Conservation (phyloP, 1,140 invertebrate species). For the Ceratoteleas bidentatus region DNA sequence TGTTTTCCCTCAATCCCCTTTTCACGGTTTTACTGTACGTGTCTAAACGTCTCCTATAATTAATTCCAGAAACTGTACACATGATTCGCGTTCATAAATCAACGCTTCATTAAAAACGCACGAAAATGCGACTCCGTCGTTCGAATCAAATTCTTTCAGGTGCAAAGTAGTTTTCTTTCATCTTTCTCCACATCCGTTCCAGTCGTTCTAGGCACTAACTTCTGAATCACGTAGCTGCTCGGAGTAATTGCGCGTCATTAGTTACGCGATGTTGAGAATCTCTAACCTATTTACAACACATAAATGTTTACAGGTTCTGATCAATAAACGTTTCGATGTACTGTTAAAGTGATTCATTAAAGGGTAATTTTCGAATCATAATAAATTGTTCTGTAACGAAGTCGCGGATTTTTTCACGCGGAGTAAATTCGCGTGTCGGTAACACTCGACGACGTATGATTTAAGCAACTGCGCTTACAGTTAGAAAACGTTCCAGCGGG, state of each 20-base stretch:
- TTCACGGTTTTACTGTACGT: too few species aligned
- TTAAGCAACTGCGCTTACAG: constrained; percentile 33
- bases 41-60: too few species aligned
- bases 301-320: constrained; percentile 46
- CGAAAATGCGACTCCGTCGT: background rate
- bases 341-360: too few species aligned
- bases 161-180: constrained; percentile 23
- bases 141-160: constrained; percentile 25
- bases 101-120: constrained; percentile 25
- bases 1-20: too few species aligned
- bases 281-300: constrained; percentile 50
- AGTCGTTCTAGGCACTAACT: constrained; percentile 33
- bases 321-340: too few species aligned
- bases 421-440: constrained; percentile 16
- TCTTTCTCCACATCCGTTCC: constrained; percentile 24
- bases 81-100: constrained; percentile 15
- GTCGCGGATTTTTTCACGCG: constrained; percentile 5
- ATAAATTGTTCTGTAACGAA: constrained; percentile 49
- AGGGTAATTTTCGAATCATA: constrained; percentile 53
- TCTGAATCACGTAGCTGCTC: constrained; percentile 30
- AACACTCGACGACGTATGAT: constrained; percentile 18
- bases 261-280: constrained; percentile 49
- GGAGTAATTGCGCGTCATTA: constrained; percentile 45
- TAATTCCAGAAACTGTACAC: background rate
- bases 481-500: constrained; percentile 11